Percentiles rank a stretch among this genome's conserved stretches.
Conservation (phyloP, 2,888 invertebrate genomes). For the Aricia artaxerxes region DNA sequence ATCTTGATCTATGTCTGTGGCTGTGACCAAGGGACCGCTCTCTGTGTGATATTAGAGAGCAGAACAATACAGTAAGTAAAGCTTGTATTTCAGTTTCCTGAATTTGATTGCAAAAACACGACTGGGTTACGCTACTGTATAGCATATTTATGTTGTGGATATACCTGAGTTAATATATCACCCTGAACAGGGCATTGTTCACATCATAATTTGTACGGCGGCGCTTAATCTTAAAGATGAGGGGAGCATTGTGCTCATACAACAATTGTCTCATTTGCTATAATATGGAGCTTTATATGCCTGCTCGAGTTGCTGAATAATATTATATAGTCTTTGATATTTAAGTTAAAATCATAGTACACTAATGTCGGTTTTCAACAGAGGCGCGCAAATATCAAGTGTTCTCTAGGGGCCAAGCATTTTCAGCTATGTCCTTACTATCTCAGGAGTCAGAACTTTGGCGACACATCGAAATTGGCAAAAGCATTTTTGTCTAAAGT, state of each 20-base stretch:
- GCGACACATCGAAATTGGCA: too few species aligned
- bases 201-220: slow-evolving; percentile 22
- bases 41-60: neutral
- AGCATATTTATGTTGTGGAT: neutral
- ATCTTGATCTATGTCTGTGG: too few species aligned
- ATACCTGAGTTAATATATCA: slow-evolving; percentile 15
- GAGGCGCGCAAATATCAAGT: too few species aligned
- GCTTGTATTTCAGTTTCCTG: neutral
- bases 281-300: neutral
- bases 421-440: too few species aligned
- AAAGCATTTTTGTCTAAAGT: too few species aligned
- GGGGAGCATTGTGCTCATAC: slow-evolving; percentile 5
- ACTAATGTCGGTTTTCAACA: neutral
- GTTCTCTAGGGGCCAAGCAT: too few species aligned
- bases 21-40: too few species aligned
- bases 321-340: neutral
- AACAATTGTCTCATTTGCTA: slow-evolving; percentile 23
- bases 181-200: neutral
- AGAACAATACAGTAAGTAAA: neutral
- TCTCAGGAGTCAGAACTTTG: too few species aligned
- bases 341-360: neutral
- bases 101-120: neutral
- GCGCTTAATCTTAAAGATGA: slow-evolving; percentile 19
- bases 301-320: neutral
- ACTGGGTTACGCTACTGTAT: neutral